Evolutionary conservation across 2,797 vertebrate genomes (phyloP).

Genomic region (Argentina silus): DNA sequence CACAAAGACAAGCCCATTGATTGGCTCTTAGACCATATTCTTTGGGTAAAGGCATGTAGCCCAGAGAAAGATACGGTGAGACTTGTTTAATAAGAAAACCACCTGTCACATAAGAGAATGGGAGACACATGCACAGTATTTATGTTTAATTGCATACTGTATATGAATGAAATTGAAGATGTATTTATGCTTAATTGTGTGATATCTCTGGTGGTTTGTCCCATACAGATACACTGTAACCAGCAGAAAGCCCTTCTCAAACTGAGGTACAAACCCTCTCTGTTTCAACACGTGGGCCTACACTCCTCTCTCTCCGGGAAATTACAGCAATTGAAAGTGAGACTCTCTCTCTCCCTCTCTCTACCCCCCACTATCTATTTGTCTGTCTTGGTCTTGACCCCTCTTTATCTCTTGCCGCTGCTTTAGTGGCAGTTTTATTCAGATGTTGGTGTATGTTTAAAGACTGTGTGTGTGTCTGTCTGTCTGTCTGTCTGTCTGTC

Average conservation of each 20-base stretch:
- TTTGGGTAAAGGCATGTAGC: constrained; percentile 86
- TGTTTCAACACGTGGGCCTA: constrained; percentile 89
- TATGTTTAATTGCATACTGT: no score
- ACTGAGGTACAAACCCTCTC: constrained; percentile 82
- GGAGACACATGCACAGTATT: no score
- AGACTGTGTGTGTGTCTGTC: neutral
- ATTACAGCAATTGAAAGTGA: constrained; percentile 85
- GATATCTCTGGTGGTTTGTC: neutral
- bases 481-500: constrained; percentile 14
- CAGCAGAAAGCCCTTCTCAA: constrained; percentile 74
- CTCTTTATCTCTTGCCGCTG: neutral
- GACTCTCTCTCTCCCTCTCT: constrained; percentile 15
- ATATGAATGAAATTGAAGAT: no score
- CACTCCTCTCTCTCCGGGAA: constrained; percentile 85
- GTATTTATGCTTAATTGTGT: neutral
- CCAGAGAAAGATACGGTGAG: constrained; percentile 83
- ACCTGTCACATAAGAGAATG: no score
- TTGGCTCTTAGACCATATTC: constrained; percentile 87
- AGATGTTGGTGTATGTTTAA: no score
- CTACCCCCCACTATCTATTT: neutral
- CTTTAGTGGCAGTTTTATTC: no score
- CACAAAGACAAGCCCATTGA: constrained; percentile 91
- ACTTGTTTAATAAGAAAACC: constrained; percentile 21
- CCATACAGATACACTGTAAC: constrained; percentile 74
- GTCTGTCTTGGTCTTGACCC: neutral